A percentile compares a stretch with the other conserved stretches of the same genome.
phyloP scores from a whole-genome alignment of 2,113 vertebrate species.

The Oncorhynchus tshawytscha region DNA sequence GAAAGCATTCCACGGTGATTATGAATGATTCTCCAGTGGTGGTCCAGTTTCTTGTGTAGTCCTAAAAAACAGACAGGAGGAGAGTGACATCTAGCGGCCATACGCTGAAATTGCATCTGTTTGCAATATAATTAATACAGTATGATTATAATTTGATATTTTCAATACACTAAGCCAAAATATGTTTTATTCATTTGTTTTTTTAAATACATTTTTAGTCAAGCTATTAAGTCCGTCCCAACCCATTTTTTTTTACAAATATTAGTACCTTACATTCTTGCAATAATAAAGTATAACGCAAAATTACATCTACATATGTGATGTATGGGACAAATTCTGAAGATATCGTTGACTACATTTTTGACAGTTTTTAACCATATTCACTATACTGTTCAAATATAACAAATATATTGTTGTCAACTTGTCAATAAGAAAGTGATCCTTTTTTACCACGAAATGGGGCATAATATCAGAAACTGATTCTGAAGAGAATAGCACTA shows the following conservation, averaged over 20 bases:
- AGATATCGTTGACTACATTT: too few relatives aligned
- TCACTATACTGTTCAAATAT: too few relatives aligned
- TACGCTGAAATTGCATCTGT: not conserved
- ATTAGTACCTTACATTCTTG: not conserved
- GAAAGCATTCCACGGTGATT: not conserved
- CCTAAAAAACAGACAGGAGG: constrained; percentile 6
- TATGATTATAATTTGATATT: not conserved
- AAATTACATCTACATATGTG: too few relatives aligned
- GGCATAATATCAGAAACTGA: not conserved
- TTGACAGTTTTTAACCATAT: not conserved
- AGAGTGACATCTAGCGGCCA: constrained; percentile 56
- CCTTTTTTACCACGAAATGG: constrained; percentile 1
- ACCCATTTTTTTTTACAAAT: not conserved
- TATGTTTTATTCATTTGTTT: not conserved
- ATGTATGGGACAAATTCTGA: too few relatives aligned
- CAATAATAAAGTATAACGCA: not conserved
- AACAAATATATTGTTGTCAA: too few relatives aligned
- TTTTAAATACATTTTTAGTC: not conserved
- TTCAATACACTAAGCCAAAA: not conserved
- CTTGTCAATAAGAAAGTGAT: not conserved
- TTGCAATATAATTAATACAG: not conserved
- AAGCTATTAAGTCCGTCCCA: not conserved
- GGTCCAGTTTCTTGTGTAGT: not conserved
- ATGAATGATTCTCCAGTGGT: not conserved
- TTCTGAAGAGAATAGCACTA: not conserved